Evolutionary conservation across 2,797 vertebrate genomes (phyloP), one percentile per base, ranked within the genome.

Genomic region (Schizothorax lantsangensis): DNA sequence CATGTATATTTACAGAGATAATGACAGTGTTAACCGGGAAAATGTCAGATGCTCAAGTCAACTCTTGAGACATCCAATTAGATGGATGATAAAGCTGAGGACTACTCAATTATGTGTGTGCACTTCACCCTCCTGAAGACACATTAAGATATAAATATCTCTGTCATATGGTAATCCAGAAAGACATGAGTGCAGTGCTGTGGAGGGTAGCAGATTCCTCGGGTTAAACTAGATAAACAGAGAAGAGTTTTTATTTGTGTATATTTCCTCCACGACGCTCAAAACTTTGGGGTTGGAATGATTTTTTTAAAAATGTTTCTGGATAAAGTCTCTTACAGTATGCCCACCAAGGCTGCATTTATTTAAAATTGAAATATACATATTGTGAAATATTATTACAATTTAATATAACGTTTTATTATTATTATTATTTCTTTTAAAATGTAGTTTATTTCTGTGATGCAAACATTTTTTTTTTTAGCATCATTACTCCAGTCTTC

Each of bases 11-110:
- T 69, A 66, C n/a, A 77, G n/a, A 85, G 83, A 92, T 88, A 89
- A 87, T 90, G 45, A 87, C 14, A 0, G 69, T 45, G 66, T 86
- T 81, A 83, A 87, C 73, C 36, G 36, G 69, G 72, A 81, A 88
- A 92, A 87, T 82, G 90, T 88, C 89, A 88, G 87, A 85, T 85
- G 33, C 81, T 89, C 84, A 75, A 87, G 88, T 90, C 85, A 89
- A 89, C 90, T 92, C 90, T 91, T 84, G 88, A 89, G 89, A 89
- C 75, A 83, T 90, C 92, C 89, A 91, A 90, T 92, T 90, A 91
- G 78, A 71, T 84, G 88, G 85, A 68, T 68, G 59, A 73, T 73
- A 78, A 66, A 74, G 64, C 33, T 23, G 26, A 54, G 86, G 72
- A 87, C 86, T 81, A 73, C 86, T 89, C 83, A 87, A 52, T 87